Percentiles rank a stretch among this genome's conserved stretches.
Evolutionary conservation across 2,797 vertebrate genomes (phyloP).

Genomic region (Onychomys leucogaster): DNA sequence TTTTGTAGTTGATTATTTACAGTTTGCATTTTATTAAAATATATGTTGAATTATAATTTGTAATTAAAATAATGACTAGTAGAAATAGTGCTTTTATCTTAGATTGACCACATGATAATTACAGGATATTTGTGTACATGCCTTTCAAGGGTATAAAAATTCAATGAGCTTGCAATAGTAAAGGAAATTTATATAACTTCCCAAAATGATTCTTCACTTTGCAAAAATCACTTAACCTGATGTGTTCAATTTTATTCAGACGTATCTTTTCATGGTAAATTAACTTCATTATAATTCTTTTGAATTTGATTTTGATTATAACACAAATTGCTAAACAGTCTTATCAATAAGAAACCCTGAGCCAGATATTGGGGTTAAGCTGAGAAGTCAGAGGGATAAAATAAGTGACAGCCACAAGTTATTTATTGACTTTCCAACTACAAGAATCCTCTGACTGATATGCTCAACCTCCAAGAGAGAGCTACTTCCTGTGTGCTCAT

Average conservation of each 20-base stretch:
- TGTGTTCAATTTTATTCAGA: neutral
- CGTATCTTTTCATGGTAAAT: neutral
- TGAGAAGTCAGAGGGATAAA: too few relatives aligned
- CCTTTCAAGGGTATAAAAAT: neutral
- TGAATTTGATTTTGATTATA: neutral
- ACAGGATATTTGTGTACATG: neutral
- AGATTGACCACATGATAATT: neutral
- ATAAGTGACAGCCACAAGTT: too few relatives aligned
- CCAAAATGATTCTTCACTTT: neutral
- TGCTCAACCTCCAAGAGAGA: too few relatives aligned
- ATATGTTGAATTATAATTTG: constrained; percentile 11
- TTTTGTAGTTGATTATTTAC: neutral
- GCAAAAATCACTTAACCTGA: neutral
- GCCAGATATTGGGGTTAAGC: too few relatives aligned
- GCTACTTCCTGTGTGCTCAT: too few relatives aligned
- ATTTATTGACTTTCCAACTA: too few relatives aligned
- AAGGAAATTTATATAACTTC: neutral
- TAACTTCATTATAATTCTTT: neutral
- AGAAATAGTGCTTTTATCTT: neutral
- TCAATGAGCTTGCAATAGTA: neutral
- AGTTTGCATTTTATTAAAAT: constrained; percentile 4
- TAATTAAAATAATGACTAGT: neutral
- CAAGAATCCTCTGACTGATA: too few relatives aligned
- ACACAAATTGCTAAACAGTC: neutral
- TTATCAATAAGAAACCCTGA: too few relatives aligned